phyloP scores from a whole-genome alignment of 2,113 vertebrate species.

The Chaetodon auriga region DNA sequence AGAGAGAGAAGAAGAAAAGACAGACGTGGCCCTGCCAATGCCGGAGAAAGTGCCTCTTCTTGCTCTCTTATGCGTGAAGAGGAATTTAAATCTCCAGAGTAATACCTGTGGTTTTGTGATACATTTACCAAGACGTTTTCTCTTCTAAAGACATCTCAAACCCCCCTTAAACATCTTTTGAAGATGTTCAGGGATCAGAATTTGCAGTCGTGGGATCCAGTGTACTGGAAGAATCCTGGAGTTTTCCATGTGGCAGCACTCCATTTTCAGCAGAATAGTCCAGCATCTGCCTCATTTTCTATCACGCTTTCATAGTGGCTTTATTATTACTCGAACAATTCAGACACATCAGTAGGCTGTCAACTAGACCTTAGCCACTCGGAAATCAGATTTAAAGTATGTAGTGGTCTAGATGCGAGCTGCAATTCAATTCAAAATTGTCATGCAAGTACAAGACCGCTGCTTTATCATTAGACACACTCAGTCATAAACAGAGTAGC shows the following conservation, averaged over 20 bases:
- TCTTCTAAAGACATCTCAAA: conserved; percentile 55
- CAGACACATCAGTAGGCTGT: conserved; percentile 36
- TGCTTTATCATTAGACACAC: conserved; percentile 51
- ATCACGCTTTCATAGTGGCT: conserved; percentile 20
- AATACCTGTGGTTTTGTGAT: conserved; percentile 77
- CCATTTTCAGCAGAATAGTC: conserved; percentile 25
- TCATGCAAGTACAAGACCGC: conserved; percentile 24
- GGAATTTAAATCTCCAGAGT: conserved; percentile 72
- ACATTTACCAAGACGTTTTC: conserved; percentile 61
- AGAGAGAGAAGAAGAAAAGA: conserved; percentile 55
- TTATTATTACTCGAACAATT: conserved; percentile 31
- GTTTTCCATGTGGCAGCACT: conserved; percentile 33
- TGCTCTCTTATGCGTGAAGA: conserved; percentile 76
- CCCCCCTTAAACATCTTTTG: conserved; percentile 42
- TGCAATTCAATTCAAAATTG: conserved; percentile 47
- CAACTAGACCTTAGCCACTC: conserved; percentile 27
- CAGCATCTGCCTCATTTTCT: conserved; percentile 7
- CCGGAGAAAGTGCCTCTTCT: conserved; percentile 64
- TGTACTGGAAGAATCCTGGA: conserved; percentile 36
- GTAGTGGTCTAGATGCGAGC: conserved; percentile 22
- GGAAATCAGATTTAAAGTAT: conserved; percentile 52
- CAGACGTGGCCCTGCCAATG: conserved; percentile 56
- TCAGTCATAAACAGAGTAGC: conserved; percentile 62
- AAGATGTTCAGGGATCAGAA: conserved; percentile 54
- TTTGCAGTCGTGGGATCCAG: conserved; percentile 42